A percentile compares a stretch with the other conserved stretches of the same genome.
These are phyloP conservation scores for Callocephalon fimbriatum DNA, from an alignment of 2,113 vertebrate species.

Conservation along the genomic window DNA sequence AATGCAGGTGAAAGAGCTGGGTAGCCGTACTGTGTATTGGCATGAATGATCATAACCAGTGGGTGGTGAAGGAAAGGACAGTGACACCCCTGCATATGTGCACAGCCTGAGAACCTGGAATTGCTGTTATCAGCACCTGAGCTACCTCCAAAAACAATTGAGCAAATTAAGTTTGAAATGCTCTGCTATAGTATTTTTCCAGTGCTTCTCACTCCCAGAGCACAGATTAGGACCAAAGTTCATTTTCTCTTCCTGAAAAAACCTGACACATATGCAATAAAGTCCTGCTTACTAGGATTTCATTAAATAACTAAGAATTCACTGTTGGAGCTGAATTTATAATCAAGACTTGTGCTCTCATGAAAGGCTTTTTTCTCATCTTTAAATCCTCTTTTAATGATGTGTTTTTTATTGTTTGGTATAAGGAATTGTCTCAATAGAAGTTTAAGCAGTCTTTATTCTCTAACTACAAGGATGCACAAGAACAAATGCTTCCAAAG, in stretches of 20 bases:
- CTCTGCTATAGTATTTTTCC: not conserved
- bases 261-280: not conserved
- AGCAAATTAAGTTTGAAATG: not conserved
- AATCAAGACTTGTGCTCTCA: not conserved
- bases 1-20: not conserved
- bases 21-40: rapidly evolving
- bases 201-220: not conserved
- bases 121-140: not conserved
- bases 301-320: conserved; percentile 11
- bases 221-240: not conserved
- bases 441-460: conserved; percentile 6
- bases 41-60: rapidly evolving
- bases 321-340: not conserved
- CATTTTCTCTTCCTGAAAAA: conserved; percentile 18
- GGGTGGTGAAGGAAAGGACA: not conserved
- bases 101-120: not conserved
- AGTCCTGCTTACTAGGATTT: not conserved
- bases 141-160: not conserved
- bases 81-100: not conserved
- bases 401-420: not conserved
- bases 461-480: not conserved
- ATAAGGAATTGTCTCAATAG: not conserved
- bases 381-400: conserved; percentile 36
- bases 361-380: not conserved
- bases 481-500: not conserved